Base-by-base conservation (phyloP, 1,140 invertebrate species). In the Achatina immaculata region DNA sequence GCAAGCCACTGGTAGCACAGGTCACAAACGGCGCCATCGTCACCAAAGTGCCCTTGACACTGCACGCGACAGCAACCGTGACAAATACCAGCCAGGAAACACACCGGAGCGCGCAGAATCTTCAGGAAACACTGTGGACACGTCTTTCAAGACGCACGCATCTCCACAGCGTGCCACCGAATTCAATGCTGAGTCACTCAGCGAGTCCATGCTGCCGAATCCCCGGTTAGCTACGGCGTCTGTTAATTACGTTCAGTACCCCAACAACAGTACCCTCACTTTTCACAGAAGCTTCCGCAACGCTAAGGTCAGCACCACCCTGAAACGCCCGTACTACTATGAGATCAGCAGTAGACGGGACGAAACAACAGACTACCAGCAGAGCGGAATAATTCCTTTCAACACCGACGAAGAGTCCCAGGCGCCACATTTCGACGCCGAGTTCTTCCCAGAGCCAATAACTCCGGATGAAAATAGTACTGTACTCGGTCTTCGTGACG, bases 401-500 rank as follows among this genome's bases (percentile, higher is more conserved):
- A 77, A 77, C 55, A 66, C 55, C 31, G 58, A 77, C 43, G 55
- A 77, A 16, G 40, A 66, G 1, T 77, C 75, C 1, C 14, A 65
- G 7, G 58, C 14, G 19, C 11, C 75, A 19, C 75, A 77, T 55
- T 77, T 65, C 45, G 75, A 77, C 55, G 75, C n/a, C 0, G 55
- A 77, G 43, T 65, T 77, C 43, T 77, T 65, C 36, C 75, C 51
- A 1, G 75, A 77, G 24, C 14, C 24, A 9, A 0, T 66, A 6
- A 16, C 24, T 65, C 21, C 19, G 21, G 2, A n/a, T 28, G 14
- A 31, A 9, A 77, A 77, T 38, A 48, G 40, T 1, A 65, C 75
- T 1, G 16, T 65, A 1, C 16, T 24, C 21, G 65, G 40, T 28
- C 36, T 66, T n/a, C 21, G 7, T 0, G 75, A 48, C 24, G 48